Evolutionary conservation across 1,140 invertebrate genomes (phyloP), one percentile per base, ranked within the genome.

Genomic region (Megalopta genalis): DNA sequence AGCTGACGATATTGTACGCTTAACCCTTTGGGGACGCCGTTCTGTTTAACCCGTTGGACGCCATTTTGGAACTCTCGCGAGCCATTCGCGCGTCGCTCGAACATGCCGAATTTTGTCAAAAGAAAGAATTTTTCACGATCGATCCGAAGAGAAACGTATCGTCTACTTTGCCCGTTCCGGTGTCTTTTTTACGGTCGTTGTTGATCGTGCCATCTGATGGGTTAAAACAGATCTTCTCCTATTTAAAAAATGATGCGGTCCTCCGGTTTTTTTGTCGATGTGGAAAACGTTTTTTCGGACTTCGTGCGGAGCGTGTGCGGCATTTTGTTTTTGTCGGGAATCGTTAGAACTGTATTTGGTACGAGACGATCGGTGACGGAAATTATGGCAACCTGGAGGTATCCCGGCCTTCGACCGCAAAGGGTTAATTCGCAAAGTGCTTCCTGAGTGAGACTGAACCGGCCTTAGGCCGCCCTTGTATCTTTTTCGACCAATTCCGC

Each of bases 351-450:
- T 0, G 7, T n/a, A 25, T 25, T 16, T 0, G 37, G 1, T 12
- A 62, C 9, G 12, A 65, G 37, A 65, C 23, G 25, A 39, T 66
- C 42, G 64, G 39, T 27, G 25, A 16, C 54, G 32, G 57, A 14
- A n/a, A 18, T 21, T 4, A 65, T 37, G 14, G 7, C n/a, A 46
- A 54, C 64, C 46, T 67, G 52, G 52, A 67, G 21, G 39, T 42
- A 54, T 76, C 18, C 32, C 73, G 73, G 64, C 65, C 57, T 52
- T 70, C 75, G 75, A 72, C 69, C 76, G 62, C 69, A 71, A 72
- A 78, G 69, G 67, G 76, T 78, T 78, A 71, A 78, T 57, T 72
- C 18, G 70, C n/a, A 54, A 71, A 74, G 69, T 66, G 77, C 77
- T 79, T 79, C 70, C 77, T 66, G 52, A 79, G 27, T 74, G 63